Evolutionary conservation across 2,113 vertebrate species (phyloP).

Genomic region (Philantomba maxwellii): DNA sequence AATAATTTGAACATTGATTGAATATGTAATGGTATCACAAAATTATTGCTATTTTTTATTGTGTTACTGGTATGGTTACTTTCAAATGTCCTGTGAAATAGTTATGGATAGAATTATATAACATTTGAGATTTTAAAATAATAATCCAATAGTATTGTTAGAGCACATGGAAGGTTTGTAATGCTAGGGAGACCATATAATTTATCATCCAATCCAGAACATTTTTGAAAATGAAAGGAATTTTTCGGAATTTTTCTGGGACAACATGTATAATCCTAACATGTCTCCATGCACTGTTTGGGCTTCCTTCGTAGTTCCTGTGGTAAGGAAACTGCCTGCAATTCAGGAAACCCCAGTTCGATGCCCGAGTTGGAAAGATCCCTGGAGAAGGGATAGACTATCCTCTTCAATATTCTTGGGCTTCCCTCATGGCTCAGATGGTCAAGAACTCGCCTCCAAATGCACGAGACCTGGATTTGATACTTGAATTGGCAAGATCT

Average conservation of each 20-base stretch:
- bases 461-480: background rate
- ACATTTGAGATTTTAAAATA: background rate
- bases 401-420: background rate
- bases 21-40: background rate
- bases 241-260: background rate
- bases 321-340: background rate
- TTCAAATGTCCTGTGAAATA: background rate
- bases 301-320: background rate
- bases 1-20: background rate
- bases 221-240: background rate
- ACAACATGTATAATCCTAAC: background rate
- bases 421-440: background rate
- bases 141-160: background rate
- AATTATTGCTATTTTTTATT: background rate
- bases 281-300: background rate
- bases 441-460: background rate
- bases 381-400: background rate
- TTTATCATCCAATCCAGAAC: background rate
- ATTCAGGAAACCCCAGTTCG: background rate
- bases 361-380: accelerated
- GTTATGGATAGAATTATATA: background rate
- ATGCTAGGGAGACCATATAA: background rate
- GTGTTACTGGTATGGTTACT: background rate
- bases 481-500: background rate
- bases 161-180: background rate